phyloP scores from a whole-genome alignment of 2,888 invertebrate genomes.

The Leptinotarsa juncta region DNA sequence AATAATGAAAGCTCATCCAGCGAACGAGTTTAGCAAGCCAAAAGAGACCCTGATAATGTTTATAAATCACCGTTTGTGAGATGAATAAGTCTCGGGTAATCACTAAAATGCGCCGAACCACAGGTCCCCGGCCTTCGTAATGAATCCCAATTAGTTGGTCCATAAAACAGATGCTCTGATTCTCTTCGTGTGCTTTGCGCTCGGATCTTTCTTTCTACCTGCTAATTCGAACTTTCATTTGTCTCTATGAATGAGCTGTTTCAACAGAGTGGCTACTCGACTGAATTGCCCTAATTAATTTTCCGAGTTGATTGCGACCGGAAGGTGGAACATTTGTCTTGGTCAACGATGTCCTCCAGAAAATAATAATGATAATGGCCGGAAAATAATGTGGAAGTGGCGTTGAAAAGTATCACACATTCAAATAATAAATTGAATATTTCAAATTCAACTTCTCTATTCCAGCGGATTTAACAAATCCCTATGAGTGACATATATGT shows the following conservation, averaged over 20 bases:
- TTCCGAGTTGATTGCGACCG: not conserved
- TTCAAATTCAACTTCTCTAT: too few relatives aligned
- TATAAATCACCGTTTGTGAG: constrained; percentile 62
- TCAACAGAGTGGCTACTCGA: constrained; percentile 12
- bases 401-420: too few relatives aligned
- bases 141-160: constrained; percentile 62
- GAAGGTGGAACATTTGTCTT: not conserved
- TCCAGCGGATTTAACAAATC: too few relatives aligned
- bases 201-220: constrained; percentile 11
- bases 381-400: not conserved
- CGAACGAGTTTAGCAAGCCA: constrained; percentile 43
- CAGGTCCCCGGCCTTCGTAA: constrained; percentile 59
- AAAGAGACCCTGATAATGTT: constrained; percentile 58
- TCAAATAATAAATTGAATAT: too few relatives aligned
- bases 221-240: constrained; percentile 15
- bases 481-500: too few relatives aligned
- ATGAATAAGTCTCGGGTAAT: constrained; percentile 61
- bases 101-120: constrained; percentile 58
- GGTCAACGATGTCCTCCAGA: not conserved
- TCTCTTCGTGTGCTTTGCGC: constrained; percentile 31
- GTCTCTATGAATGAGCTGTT: constrained; percentile 14
- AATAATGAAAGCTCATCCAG: constrained; percentile 26
- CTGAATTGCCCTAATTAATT: constrained; percentile 3
- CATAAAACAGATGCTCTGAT: constrained; percentile 56
- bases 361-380: not conserved